Percentiles rank a stretch among this genome's conserved stretches.
Evolutionary conservation across 2,113 vertebrate genomes (phyloP).

Genomic region (Corydoras maculifer): DNA sequence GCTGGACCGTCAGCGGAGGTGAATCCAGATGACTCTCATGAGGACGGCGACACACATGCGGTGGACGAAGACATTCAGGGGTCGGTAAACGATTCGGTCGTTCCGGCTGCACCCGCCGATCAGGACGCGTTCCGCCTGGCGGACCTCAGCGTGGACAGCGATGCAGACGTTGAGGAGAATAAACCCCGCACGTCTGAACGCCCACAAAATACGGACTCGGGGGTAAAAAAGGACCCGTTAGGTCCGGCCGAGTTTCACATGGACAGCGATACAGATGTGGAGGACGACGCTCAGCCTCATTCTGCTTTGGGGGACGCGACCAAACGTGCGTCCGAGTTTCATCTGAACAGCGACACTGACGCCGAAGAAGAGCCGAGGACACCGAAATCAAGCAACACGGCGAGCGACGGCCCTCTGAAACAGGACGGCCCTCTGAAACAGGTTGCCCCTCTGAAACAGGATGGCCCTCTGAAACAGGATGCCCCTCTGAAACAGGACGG

Average conservation of each 20-base stretch:
- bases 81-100: neutral
- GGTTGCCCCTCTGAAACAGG: no score
- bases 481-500: no score
- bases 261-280: constrained; percentile 51
- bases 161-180: constrained; percentile 61
- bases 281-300: constrained; percentile 35
- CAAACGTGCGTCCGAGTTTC: constrained; percentile 20
- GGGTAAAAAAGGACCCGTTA: neutral
- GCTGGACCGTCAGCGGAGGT: constrained; percentile 8
- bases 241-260: constrained; percentile 28
- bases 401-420: no score
- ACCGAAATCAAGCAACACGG: neutral
- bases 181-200: constrained; percentile 3
- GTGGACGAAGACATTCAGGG: constrained; percentile 43
- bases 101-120: neutral
- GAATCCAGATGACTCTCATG: constrained; percentile 40
- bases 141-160: constrained; percentile 53
- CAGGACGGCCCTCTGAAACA: no score
- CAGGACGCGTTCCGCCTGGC: constrained; percentile 7
- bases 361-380: constrained; percentile 32
- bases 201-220: neutral
- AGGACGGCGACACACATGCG: constrained; percentile 62
- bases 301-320: neutral
- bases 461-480: no score
- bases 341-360: constrained; percentile 50